Evolutionary conservation across 2,113 vertebrate genomes (phyloP), one percentile per base, ranked within the genome.

Genomic region (Phyllostomus hastatus): DNA sequence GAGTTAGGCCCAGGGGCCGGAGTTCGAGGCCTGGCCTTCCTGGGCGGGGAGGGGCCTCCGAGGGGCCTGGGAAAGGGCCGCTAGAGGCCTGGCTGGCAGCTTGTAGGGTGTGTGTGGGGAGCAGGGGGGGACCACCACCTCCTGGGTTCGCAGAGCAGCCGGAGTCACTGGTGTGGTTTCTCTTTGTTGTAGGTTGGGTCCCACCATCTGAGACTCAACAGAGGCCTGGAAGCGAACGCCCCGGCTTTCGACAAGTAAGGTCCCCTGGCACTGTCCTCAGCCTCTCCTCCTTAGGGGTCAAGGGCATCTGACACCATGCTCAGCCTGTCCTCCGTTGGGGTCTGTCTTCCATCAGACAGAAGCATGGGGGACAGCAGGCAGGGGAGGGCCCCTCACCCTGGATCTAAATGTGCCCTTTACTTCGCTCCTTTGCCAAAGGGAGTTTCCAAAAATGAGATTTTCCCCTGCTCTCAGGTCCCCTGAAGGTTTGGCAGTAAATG

Each of bases 221-320:
- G 99, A 98, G 99, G 99, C 97, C 97, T 99, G 66, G 99, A 99
- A 97, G 98, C 99, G 67, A 99, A 98, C 73, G 99, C 99, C 64
- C 98, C 99, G 97, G 99, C 99, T 76, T 99, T 99, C 76, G 99
- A 99, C 97, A 99, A 98, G 99, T 99, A 98, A 73, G 97, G 43
- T 89, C 16, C 0, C 93, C 76, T 1, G 59, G 10, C 1, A 3
- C 38, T 14, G 7, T 8, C 76, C 24, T 5, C 35, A 54, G 28
- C 33, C 57, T 22, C 5, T 14, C 6, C 0, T 69, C 48, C n/a
- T 46, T 2, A 7, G 54, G 54, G 54, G 54, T 57, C 54, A 98
- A 73, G 97, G 48, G 88, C 16, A 0, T 93, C 76, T 1, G 59
- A 12, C 1, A 2, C n/a, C 22, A 10, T 8, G 81, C 24, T 4